Evolutionary conservation across 2,888 invertebrate genomes (phyloP), one percentile per base, ranked within the genome.

Genomic region (Spodoptera littoralis): DNA sequence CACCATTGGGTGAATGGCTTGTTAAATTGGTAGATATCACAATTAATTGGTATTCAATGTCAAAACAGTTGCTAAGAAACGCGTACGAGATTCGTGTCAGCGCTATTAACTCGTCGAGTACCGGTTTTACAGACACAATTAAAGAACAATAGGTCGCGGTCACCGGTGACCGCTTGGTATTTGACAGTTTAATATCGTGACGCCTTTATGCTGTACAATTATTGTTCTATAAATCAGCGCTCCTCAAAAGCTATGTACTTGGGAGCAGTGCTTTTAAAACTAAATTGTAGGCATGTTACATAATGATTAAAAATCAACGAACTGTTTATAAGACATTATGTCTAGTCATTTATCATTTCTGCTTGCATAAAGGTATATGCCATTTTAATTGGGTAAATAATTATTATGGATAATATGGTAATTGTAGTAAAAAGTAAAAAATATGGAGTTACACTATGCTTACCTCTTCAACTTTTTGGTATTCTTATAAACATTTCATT

Each of bases 271-370:
- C 86, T 89, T 87, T 82, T 67, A 65, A 68, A 73, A 66, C 46
- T 82, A 73, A 73, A 70, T 76, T 77, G 67, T 82, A 85, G 82
- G 81, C 84, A 84, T 84, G 85, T 82, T 84, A 86, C 82, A 82
- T 87, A 83, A 82, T 83, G 78, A 79, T 84, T 76, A 80, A 82
- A 72, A 86, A 90, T 92, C 92, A 93, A 92, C 91, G 89, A 92
- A 91, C 86, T 90, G 89, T 89, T 86, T 87, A 83, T 84, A 87
- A 87, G 88, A 89, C 88, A 86, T 88, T 88, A 86, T 84, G 87
- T 88, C 92, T 92, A 93, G 92, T 93, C 92, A 92, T 88, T 84
- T 86, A 87, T 86, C 75, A 80, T 78, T 84, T 77, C 84, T 85
- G 84, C 86, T 88, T 87, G 79, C 80, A 84, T 80, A 76, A 81